Evolutionary conservation across 64 coral and sea anemone genomes (phyloP).

Genomic region (Actinia equina): DNA sequence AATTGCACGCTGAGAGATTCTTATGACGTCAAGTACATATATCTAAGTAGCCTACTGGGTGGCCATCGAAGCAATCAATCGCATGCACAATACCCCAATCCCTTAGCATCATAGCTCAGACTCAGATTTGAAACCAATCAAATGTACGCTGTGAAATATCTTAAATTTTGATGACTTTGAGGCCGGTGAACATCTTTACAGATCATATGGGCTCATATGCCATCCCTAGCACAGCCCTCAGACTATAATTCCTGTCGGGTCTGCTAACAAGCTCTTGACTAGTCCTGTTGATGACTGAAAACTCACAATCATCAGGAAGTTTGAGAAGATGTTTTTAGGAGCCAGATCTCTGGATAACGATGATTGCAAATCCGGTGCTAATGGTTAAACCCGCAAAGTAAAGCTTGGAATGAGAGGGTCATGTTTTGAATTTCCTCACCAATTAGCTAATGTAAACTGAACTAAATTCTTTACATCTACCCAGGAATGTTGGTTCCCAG

Average conservation of each 20-base stretch:
- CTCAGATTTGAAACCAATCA: neutral
- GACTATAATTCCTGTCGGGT: neutral
- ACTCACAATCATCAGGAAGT: neutral
- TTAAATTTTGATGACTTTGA: neutral
- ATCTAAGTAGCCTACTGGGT: neutral
- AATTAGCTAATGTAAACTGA: neutral
- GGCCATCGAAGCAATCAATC: neutral
- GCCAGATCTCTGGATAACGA: neutral
- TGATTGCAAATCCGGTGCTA: conserved; percentile 9
- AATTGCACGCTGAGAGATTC: neutral
- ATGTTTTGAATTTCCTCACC: conserved; percentile 9
- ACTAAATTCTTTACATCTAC: neutral
- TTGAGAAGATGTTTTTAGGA: neutral
- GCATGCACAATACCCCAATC: neutral
- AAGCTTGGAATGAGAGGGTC: neutral
- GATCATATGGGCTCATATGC: neutral
- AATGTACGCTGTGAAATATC: neutral
- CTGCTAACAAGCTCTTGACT: conserved; percentile 4
- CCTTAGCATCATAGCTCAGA: neutral
- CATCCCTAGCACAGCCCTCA: neutral
- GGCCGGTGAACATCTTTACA: neutral
- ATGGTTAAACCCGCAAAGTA: conserved; percentile 2
- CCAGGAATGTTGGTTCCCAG: neutral
- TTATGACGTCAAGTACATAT: neutral
- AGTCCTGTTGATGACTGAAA: neutral